Conservation (phyloP, 2,113 vertebrate genomes). For the Megatriorchis doriae region DNA sequence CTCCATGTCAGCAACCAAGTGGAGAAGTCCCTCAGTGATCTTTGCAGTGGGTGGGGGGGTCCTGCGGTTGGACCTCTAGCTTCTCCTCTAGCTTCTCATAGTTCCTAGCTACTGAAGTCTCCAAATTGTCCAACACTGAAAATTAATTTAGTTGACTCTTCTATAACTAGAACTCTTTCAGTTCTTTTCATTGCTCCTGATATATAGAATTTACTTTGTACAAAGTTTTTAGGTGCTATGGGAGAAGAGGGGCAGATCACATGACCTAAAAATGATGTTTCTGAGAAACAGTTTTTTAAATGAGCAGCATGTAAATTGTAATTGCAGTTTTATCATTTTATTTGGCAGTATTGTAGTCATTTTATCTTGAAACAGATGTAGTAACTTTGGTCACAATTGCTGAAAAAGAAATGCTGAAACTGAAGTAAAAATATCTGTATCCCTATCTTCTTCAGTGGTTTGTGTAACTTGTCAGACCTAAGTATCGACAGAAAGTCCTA, state of each 20-base stretch:
- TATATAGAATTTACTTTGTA: not conserved
- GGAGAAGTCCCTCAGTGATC: not conserved
- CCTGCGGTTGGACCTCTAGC: not conserved
- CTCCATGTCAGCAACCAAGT: not conserved
- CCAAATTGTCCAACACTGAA: not conserved
- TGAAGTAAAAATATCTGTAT: not conserved
- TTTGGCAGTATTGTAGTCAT: not conserved
- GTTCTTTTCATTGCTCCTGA: not conserved
- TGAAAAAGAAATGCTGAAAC: not conserved
- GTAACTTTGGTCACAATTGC: not conserved
- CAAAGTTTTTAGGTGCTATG: not conserved
- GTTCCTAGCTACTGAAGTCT: not conserved
- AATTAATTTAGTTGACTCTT: not conserved
- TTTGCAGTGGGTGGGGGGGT: not conserved
- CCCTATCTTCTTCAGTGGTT: not conserved
- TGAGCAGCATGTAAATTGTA: not conserved
- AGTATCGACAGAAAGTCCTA: not conserved
- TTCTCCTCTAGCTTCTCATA: not conserved
- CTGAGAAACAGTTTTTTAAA: not conserved
- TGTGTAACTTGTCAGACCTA: not conserved
- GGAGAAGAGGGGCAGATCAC: not conserved
- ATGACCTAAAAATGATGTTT: not conserved
- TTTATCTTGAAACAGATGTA: not conserved
- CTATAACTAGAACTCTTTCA: not conserved
- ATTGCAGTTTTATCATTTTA: not conserved